Base-by-base conservation (phyloP, 1,140 invertebrate genomes). In the Aphelinus atriplicis region DNA sequence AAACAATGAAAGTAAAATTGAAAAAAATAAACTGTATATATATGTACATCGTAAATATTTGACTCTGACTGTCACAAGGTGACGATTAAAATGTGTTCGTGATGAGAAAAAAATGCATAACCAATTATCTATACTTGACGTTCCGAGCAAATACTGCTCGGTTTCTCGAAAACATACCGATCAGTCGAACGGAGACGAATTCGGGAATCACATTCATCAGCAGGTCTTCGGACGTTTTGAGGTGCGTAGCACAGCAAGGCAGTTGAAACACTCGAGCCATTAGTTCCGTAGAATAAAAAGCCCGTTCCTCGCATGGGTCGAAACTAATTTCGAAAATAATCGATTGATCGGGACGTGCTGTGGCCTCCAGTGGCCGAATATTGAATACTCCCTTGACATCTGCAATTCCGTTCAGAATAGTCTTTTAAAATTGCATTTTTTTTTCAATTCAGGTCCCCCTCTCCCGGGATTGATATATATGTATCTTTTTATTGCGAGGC, bases 311-410 rank as follows among this genome's bases (percentile, higher is more conserved):
- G 0, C 56, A 9, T 9, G 83, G 83, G 77, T 79, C 68, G 61
- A 85, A 85, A 10, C 63, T 53, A n/a, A 85, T 47, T 75, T 85
- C 81, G 66, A 85, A 85, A 7, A 82, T 47, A 50, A 61, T 74
- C 1, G 81, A 81, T 9, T 80, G 65, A 9, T 65, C 62, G 2
- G 66, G 60, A 6, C 26, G 60, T 42, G 84, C 70, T 71, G 61
- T 57, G 43, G 75, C 50, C 10, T 63, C 60, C 0, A n/a, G 53
- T 4, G 82, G 84, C n/a, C 51, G 74, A 48, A 85, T 67, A 3
- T 46, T 69, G 55, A 85, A 86, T 70, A 79, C 74, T 26, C 47
- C 63, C 7, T 79, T 61, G 10, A 45, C 0, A 64, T 85, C 83
- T 84, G 51, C 1, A 73, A 9, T 53, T 26, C 26, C 26, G 26